These are phyloP conservation scores for Dicyrtoma fusca DNA, from an alignment of 2,888 invertebrate genomes.

Conservation along the genomic window DNA sequence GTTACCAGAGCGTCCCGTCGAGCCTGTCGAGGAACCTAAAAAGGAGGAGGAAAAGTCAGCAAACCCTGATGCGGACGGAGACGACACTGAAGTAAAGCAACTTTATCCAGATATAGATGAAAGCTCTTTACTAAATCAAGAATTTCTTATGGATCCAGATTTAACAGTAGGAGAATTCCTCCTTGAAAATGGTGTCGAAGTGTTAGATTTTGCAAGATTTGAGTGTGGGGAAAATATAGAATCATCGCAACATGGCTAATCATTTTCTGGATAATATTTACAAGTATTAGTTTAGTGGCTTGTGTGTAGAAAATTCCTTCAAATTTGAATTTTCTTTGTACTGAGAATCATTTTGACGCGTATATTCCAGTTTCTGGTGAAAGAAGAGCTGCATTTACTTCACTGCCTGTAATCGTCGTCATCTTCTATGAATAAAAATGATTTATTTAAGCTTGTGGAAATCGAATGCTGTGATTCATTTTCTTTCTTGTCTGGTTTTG, in stretches of 20 bases:
- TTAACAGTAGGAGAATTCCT: slow-evolving; percentile 73
- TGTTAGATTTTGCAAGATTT: slow-evolving; percentile 82
- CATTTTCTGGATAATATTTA: background rate
- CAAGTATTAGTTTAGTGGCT: background rate
- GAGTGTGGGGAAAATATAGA: slow-evolving; percentile 75
- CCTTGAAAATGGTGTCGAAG: slow-evolving; percentile 63
- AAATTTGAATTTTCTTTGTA: background rate
- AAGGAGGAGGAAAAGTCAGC: slow-evolving; percentile 67
- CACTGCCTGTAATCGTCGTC: too few species aligned
- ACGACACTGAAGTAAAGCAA: background rate
- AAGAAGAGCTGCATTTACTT: too few species aligned
- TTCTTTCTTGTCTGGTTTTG: too few species aligned
- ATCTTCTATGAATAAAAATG: too few species aligned
- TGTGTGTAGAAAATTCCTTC: background rate
- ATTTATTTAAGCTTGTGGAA: too few species aligned
- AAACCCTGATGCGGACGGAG: slow-evolving; percentile 34
- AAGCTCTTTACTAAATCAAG: slow-evolving; percentile 79
- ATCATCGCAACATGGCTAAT: slow-evolving; percentile 35
- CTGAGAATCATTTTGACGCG: background rate
- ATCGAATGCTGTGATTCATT: too few species aligned
- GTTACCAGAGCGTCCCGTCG: slow-evolving; percentile 61
- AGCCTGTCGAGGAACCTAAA: background rate
- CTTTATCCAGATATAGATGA: slow-evolving; percentile 65
- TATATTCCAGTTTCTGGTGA: background rate
- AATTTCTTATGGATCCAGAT: slow-evolving; percentile 79